phyloP scores from a whole-genome alignment of 2,797 vertebrate genomes.

The Pangasius mekongensis region DNA sequence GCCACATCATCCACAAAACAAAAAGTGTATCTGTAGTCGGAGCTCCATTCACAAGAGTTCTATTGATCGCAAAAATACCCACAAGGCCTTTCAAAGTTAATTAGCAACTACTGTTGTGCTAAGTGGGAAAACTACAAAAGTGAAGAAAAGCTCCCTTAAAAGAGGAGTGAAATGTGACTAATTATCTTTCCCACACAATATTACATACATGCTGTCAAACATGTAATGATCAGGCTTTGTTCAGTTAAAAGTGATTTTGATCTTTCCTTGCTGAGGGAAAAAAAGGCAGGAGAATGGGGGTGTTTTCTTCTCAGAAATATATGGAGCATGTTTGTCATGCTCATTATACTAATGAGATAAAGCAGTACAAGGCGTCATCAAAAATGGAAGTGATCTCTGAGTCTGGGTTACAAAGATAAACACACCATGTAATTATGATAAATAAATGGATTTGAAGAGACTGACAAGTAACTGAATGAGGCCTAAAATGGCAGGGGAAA shows the following conservation, averaged over 20 bases:
- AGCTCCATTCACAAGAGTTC: slow-evolving; percentile 23
- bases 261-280: neutral
- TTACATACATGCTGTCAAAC: neutral
- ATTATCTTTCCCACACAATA: neutral
- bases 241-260: slow-evolving; percentile 25
- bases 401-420: slow-evolving; percentile 60
- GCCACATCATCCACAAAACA: slow-evolving; percentile 15
- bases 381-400: slow-evolving; percentile 50
- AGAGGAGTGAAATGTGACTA: neutral
- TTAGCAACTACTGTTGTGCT: slow-evolving; percentile 50
- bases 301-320: slow-evolving; percentile 19
- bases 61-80: slow-evolving; percentile 57
- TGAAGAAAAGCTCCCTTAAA: slow-evolving; percentile 3
- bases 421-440: slow-evolving; percentile 63
- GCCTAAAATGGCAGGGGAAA: slow-evolving; percentile 56
- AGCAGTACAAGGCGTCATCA: slow-evolving; percentile 45
- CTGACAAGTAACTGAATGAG: slow-evolving; percentile 59
- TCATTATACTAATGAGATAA: slow-evolving; percentile 55
- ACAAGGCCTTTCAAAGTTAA: slow-evolving; percentile 57
- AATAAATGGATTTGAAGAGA: slow-evolving; percentile 63
- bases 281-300: neutral
- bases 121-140: slow-evolving; percentile 35
- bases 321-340: slow-evolving; percentile 45
- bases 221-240: slow-evolving; percentile 7
- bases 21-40: slow-evolving; percentile 28